These are phyloP conservation scores for Aleadryas rufinucha DNA, from an alignment of 2,113 vertebrate genomes.

Conservation along the genomic window DNA sequence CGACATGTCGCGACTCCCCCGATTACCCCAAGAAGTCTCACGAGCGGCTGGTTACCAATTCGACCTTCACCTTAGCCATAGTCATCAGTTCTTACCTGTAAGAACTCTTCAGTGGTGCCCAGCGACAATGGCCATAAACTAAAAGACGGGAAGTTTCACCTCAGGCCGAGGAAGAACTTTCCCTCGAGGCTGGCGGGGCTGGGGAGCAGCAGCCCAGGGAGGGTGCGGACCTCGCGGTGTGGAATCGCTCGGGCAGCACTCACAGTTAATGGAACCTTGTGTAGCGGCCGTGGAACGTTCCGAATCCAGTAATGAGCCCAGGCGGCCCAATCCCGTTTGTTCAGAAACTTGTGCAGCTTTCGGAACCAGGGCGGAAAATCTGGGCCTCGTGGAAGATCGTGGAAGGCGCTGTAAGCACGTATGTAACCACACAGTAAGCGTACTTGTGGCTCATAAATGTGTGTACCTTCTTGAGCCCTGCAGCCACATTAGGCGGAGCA, in stretches of 20 bases:
- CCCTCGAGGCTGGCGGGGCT: no score
- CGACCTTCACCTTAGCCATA: background rate
- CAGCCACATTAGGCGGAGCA: no score
- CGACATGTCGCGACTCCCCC: background rate
- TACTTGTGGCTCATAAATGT: no score
- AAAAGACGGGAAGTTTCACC: background rate
- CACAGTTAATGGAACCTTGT: fast-evolving
- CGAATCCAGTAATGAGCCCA: no score
- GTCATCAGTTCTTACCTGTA: background rate
- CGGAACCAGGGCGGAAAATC: background rate
- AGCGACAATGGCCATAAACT: background rate
- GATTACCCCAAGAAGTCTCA: background rate
- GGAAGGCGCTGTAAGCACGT: no score
- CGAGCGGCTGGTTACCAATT: fast-evolving
- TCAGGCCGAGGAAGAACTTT: fast-evolving
- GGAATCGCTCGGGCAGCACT: background rate
- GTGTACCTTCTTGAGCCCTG: no score
- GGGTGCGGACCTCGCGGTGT: background rate
- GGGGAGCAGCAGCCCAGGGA: background rate
- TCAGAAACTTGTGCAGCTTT: background rate
- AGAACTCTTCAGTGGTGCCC: background rate
- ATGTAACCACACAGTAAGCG: background rate
- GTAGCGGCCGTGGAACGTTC: background rate
- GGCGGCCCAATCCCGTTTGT: background rate
- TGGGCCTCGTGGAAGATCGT: background rate